These are phyloP conservation scores for Morone chrysops DNA, from an alignment of 2,113 vertebrate species.

Conservation along the genomic window DNA sequence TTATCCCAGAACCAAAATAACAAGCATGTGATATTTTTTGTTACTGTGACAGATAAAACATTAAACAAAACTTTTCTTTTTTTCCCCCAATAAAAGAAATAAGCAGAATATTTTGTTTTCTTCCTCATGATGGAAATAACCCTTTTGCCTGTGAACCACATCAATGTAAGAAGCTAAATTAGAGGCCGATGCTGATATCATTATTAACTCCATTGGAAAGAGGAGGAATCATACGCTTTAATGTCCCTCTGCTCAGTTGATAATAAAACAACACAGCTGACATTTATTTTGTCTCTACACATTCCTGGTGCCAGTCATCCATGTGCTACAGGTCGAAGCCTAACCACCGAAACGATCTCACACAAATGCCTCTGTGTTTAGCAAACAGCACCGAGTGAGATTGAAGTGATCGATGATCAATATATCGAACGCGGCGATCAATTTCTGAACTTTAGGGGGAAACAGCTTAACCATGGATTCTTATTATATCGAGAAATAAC, in stretches of 20 bases:
- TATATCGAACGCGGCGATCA: constrained; percentile 68
- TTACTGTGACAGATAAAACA: no score
- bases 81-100: not conserved
- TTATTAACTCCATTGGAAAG: constrained; percentile 25
- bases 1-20: not conserved
- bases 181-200: constrained; percentile 2
- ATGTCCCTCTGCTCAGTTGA: constrained; percentile 20
- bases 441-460: constrained; percentile 58
- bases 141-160: not conserved
- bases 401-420: constrained; percentile 74
- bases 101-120: not conserved
- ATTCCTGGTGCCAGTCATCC: constrained; percentile 20
- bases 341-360: constrained; percentile 33
- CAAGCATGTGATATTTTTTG: no score
- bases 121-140: not conserved
- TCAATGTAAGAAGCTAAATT: constrained; percentile 8
- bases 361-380: constrained; percentile 65
- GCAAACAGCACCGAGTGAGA: constrained; percentile 50
- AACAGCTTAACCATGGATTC: constrained; percentile 48
- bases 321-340: constrained; percentile 56
- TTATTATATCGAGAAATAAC: constrained; percentile 52
- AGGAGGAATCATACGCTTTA: not conserved
- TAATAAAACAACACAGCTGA: constrained; percentile 43
- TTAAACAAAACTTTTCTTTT: not conserved
- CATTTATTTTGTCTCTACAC: constrained; percentile 32